A percentile compares a stretch with the other conserved stretches of the same genome.
Evolutionary conservation across 2,888 invertebrate species (phyloP).

Genomic region (Morpho achilles): DNA sequence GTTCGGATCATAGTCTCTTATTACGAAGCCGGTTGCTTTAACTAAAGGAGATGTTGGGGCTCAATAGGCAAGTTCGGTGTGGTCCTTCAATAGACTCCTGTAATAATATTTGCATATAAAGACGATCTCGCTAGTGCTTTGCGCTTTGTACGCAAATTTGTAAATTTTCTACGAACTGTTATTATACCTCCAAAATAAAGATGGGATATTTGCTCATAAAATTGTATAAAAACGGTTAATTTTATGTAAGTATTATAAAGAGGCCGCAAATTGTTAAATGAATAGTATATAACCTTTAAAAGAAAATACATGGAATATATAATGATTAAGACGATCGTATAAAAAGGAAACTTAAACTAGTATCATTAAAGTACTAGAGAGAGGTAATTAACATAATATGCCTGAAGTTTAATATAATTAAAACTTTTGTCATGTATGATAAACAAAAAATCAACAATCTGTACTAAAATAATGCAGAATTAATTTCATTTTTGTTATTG

Average conservation of each 20-base stretch:
- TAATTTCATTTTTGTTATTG: too few species aligned
- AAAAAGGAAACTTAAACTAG: too few species aligned
- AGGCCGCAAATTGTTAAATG: constrained; percentile 3
- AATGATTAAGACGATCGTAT: too few species aligned
- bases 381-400: too few species aligned
- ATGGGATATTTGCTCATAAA: constrained; percentile 28
- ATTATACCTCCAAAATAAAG: constrained; percentile 34
- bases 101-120: constrained; percentile 72
- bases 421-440: too few species aligned
- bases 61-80: constrained; percentile 50
- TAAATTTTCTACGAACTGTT: constrained; percentile 54
- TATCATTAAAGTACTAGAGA: too few species aligned
- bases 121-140: constrained; percentile 53
- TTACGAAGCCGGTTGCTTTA: constrained; percentile 42
- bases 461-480: too few species aligned
- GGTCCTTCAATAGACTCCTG: constrained; percentile 61
- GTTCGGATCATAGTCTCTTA: constrained; percentile 45
- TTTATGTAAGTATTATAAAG: constrained; percentile 8
- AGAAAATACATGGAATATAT: too few species aligned
- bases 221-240: constrained; percentile 18
- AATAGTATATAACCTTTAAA: neutral
- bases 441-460: too few species aligned
- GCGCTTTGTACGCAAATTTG: constrained; percentile 62
- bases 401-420: too few species aligned
- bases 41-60: constrained; percentile 39